Base-by-base conservation (phyloP, 2,113 vertebrate species). In the Zootoca vivipara region DNA sequence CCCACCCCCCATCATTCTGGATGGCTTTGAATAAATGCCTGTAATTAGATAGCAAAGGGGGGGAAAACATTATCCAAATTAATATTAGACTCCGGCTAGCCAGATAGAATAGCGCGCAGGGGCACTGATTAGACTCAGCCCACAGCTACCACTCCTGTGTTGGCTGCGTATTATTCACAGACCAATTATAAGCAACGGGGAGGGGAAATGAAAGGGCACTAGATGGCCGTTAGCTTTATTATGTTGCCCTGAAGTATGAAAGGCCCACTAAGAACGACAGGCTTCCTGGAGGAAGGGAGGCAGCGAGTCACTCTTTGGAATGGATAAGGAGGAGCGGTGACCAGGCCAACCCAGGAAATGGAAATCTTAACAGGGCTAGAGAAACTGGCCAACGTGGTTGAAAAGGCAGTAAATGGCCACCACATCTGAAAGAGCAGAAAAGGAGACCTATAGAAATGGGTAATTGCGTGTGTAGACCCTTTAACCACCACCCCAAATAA, bases 41-140 rank as follows among this genome's bases (percentile, higher is more conserved):
- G 0, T 95, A 96, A 97, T 95, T 94, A 97, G 91, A 94, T 93
- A 88, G 87, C 79, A 94, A 94, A 94, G 93, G 9, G 89, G 91
- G 88, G 94, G 93, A 96, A 96, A 95, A 94, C 93, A 95, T 90
- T 96, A 92, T 83, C 70, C 91, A 93, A 91, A 93, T 93, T 94
- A 91, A 95, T 95, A 95, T 94, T 92, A 96, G 92, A 93, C 84
- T 86, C 90, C 91, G 87, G 90, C 87, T 94, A 95, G 95, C 93
- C 83, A 95, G 91, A 92, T 92, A 86, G 30, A 78, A 62, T 83
- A 88, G 78, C 86, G 64, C 40, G 35, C 58, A 73, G 86, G 93
- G 91, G 69, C 85, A 82, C 80, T 92, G 90, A 94, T 91, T 88
- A 91, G 88, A 93, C 73, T 52, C 88, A 91, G 33, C 18, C 26